Evolutionary conservation across 2,113 vertebrate species (phyloP).

Genomic region (Macaca mulatta): DNA sequence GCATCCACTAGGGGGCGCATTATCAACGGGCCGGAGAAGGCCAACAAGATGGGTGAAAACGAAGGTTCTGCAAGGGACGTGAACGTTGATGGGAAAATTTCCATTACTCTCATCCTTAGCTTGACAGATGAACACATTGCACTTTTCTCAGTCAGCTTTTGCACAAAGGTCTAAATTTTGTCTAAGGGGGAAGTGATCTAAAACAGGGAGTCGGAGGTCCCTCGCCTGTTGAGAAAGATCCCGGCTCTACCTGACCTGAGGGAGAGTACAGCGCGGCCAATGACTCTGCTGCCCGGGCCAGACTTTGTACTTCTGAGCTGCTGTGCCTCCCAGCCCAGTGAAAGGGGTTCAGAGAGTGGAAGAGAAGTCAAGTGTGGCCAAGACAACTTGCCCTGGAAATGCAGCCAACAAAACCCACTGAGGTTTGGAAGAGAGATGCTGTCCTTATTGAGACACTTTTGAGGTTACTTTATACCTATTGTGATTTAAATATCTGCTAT

Average conservation of each 20-base stretch:
- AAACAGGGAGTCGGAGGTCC: not conserved
- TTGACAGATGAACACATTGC: not conserved
- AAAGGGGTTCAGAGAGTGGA: not conserved
- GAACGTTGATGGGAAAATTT: not conserved
- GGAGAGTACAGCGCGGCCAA: not conserved
- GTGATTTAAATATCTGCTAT: not conserved
- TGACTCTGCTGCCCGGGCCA: not conserved
- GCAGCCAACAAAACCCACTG: not conserved
- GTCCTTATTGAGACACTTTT: not conserved
- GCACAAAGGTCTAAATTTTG: not conserved
- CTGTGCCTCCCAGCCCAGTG: not conserved
- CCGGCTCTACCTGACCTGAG: not conserved
- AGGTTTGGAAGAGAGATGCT: not conserved
- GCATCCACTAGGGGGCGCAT: conserved; percentile 51
- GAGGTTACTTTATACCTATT: not conserved
- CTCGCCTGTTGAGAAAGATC: not conserved
- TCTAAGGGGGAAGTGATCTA: not conserved
- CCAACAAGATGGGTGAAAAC: not conserved
- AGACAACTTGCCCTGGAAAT: no score
- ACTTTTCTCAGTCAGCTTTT: not conserved
- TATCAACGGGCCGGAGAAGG: not conserved
- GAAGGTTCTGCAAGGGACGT: not conserved
- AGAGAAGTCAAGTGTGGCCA: not conserved
- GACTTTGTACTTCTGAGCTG: not conserved
- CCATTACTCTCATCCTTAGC: not conserved